A percentile compares a stretch with the other conserved stretches of the same genome.
These are phyloP conservation scores for Furcula furcula DNA, from an alignment of 2,888 invertebrate genomes.

Conservation along the genomic window DNA sequence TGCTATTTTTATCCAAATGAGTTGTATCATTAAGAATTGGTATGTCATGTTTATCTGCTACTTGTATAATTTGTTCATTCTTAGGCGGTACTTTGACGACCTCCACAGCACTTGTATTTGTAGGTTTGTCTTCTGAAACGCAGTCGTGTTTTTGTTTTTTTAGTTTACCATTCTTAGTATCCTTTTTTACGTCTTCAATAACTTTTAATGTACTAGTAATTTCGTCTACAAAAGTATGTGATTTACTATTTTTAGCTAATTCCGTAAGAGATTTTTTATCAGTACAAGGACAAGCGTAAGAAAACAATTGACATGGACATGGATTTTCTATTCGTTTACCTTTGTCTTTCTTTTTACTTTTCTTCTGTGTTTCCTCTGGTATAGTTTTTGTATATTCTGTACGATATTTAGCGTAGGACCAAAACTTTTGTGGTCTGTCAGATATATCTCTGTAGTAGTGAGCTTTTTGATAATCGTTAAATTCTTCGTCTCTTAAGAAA, in stretches of 20 bases:
- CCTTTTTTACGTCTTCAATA: conserved; percentile 17
- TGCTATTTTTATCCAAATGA: conserved; percentile 15
- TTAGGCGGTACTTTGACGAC: conserved; percentile 26
- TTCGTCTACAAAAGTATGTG: conserved; percentile 38
- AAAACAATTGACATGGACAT: conserved; percentile 66
- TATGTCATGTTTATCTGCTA: conserved; percentile 19
- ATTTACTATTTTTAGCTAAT: conserved; percentile 41
- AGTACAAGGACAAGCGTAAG: conserved; percentile 60
- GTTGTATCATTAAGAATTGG: conserved; percentile 15
- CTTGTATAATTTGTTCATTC: conserved; percentile 18
- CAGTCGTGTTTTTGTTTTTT: conserved; percentile 30
- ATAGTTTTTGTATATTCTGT: conserved; percentile 53
- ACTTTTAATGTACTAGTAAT: conserved; percentile 40
- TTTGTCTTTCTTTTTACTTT: conserved; percentile 45
- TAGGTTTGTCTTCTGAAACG: conserved; percentile 40
- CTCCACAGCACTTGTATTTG: conserved; percentile 34
- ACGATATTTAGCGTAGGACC: conserved; percentile 60
- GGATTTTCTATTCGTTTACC: conserved; percentile 51
- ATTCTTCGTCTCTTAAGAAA: conserved; percentile 46
- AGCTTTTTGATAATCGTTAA: conserved; percentile 21
- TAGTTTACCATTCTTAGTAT: conserved; percentile 15
- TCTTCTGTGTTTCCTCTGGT: conserved; percentile 47
- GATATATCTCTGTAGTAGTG: conserved; percentile 30
- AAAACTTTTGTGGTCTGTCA: conserved; percentile 50
- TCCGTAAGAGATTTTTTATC: conserved; percentile 47